Base-by-base conservation (phyloP, 2,113 vertebrate genomes). In the Calyptommatus sinebrachiatus region DNA sequence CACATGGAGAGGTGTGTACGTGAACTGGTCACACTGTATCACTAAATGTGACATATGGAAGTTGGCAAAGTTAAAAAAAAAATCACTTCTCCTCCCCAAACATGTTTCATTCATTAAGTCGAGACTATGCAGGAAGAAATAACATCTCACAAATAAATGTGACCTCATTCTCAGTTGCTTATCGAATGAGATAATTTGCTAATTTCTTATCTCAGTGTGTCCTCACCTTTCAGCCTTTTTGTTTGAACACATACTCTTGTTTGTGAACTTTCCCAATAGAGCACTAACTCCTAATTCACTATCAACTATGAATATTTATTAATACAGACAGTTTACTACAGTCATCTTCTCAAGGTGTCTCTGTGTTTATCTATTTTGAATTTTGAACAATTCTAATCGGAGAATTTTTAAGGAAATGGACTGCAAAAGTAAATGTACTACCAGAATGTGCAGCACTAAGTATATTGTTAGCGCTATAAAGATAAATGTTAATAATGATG, bases 181-280 rank as follows among this genome's bases (percentile, higher is more conserved):
- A 68, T 31, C 61, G 48, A 77, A 80, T 78, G 29, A 60, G 24
- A 53, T 76, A 77, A 83, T 83, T 72, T 77, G 69, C 66, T 77
- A 57, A 73, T 45, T 73, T 7, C 48, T 73, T 66, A 22, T 61
- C 61, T 67, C 61, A 66, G 12, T 31, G 78, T 73, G 29, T 26
- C 71, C 35, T 80, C 63, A 80, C 61, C 62, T 29, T 66, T 73
- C 45, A 66, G 14, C 14, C 24, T 41, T 41, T 29, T 60, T 60
- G 57, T 72, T 73, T 66, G 46, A 29, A 45, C 31, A 77, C 24
- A 72, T 57, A 26, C 48, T 57, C 77, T 73, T 77, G n/a, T 72
- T 68, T 73, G 57, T 73, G 75, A 60, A 20, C 24, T 26, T 62
- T 50, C 18, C 62, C 66, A 80, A 80, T 80, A 71, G 35, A 53